Conservation (phyloP, 1,140 invertebrate genomes). For the Mylabris phalerata region DNA sequence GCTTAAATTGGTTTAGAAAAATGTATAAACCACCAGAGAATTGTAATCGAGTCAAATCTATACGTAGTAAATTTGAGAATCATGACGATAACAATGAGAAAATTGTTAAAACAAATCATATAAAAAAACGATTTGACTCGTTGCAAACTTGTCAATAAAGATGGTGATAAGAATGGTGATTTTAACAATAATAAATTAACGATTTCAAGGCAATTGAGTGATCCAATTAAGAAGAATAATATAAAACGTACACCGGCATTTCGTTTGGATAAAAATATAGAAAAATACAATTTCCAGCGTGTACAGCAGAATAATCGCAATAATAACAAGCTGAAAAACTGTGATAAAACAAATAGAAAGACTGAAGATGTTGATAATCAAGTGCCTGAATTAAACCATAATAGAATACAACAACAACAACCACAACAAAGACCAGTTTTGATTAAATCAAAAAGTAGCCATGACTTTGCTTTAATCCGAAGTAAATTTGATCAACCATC, state of each 20-base stretch:
- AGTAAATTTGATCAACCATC: constrained; percentile 22
- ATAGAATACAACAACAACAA: constrained; percentile 2
- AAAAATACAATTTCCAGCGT: constrained; percentile 36
- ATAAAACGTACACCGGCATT: constrained; percentile 57
- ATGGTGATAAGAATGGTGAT: not conserved
- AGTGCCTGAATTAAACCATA: not conserved
- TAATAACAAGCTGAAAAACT: constrained; percentile 19
- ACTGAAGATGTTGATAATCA: not conserved
- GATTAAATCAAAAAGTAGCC: constrained; percentile 30
- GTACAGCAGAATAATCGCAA: constrained; percentile 26
- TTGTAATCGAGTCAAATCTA: constrained; percentile 36
- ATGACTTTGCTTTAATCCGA: constrained; percentile 27
- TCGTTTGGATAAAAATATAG: constrained; percentile 48
- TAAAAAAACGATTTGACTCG: constrained; percentile 7
- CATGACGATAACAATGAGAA: constrained; percentile 20
- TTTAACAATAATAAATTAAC: not conserved
- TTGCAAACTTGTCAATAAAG: not conserved
- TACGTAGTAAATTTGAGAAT: constrained; percentile 38
- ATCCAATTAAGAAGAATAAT: constrained; percentile 47
- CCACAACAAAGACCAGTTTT: constrained; percentile 16
- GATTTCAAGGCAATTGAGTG: constrained; percentile 49
- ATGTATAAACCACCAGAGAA: constrained; percentile 39
- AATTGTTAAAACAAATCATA: constrained; percentile 11
- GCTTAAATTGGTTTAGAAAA: constrained; percentile 3
- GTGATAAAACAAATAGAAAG: constrained; percentile 19